Percentiles rank a stretch among this genome's conserved stretches.
phyloP scores from a whole-genome alignment of 2,113 vertebrate genomes.

The Podocnemis expansa region DNA sequence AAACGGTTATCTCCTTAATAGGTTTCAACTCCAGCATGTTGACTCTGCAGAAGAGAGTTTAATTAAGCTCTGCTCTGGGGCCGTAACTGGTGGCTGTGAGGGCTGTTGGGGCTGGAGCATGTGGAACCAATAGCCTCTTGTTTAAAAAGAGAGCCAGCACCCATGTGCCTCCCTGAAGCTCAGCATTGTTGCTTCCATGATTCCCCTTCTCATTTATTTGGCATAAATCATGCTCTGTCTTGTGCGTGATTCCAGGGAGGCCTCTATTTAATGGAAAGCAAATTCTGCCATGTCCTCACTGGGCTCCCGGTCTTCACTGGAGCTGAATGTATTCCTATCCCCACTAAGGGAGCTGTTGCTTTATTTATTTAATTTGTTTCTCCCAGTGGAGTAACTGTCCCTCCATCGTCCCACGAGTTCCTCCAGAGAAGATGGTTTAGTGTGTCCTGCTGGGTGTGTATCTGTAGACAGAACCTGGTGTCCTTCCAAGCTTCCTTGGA shows the following conservation, averaged over 20 bases:
- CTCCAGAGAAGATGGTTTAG: not conserved
- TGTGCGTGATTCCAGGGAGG: not conserved
- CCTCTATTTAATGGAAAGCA: not conserved
- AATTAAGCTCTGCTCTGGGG: not conserved
- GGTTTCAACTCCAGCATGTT: not conserved
- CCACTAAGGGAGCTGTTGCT: not conserved
- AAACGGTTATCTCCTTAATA: conserved; percentile 9
- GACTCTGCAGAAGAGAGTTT: conserved; percentile 3
- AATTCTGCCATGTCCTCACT: not conserved
- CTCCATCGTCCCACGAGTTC: not conserved
- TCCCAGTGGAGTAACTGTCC: not conserved
- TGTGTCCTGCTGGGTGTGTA: not conserved
- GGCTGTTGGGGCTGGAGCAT: not conserved
- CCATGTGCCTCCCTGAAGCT: not conserved
- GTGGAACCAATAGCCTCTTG: not conserved
- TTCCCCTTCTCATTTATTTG: not conserved
- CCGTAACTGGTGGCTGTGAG: not conserved
- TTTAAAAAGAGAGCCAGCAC: not conserved
- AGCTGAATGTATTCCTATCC: not conserved
- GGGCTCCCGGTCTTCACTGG: not conserved
- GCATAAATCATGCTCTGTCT: not conserved
- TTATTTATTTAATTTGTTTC: not conserved
- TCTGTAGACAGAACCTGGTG: not conserved
- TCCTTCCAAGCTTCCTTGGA: not conserved
- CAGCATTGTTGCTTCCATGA: not conserved